phyloP scores from a whole-genome alignment of 2,113 vertebrate species.

The Tretioscincus oriximinensis region DNA sequence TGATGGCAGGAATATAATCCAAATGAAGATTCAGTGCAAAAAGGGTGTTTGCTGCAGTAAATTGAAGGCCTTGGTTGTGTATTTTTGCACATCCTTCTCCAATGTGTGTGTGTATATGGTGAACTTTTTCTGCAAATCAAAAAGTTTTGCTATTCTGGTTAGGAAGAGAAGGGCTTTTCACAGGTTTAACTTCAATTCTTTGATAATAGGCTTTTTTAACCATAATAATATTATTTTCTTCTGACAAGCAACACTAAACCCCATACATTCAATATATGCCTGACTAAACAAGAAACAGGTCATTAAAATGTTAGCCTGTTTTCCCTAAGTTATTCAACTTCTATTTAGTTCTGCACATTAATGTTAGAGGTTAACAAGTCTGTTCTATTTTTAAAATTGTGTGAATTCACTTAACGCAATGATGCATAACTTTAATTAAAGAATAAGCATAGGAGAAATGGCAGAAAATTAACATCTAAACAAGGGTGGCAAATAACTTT shows the following conservation, averaged over 20 bases:
- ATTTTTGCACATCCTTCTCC: no score
- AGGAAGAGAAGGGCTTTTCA: not conserved
- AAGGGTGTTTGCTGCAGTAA: no score
- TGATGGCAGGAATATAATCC: no score
- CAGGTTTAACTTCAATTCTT: conserved; percentile 33
- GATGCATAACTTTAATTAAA: conserved; percentile 51
- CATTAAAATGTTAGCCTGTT: conserved; percentile 56
- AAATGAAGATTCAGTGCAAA: no score
- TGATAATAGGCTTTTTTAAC: conserved; percentile 30
- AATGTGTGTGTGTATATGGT: no score
- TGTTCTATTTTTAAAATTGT: conserved; percentile 49
- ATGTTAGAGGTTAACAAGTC: conserved; percentile 61
- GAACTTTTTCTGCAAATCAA: no score
- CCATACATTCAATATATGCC: conserved; percentile 52
- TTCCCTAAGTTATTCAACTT: conserved; percentile 53
- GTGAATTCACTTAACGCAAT: conserved; percentile 56
- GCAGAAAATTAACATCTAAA: conserved; percentile 40
- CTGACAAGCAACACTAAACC: conserved; percentile 39
- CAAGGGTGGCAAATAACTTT: conserved; percentile 41
- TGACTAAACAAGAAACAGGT: conserved; percentile 41
- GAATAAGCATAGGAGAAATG: conserved; percentile 32
- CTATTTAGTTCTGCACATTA: conserved; percentile 47
- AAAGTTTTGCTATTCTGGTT: no score
- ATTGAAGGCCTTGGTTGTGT: no score
- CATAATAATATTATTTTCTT: conserved; percentile 32